phyloP scores from a whole-genome alignment of 1,140 invertebrate species.

The Antheraea pernyi region DNA sequence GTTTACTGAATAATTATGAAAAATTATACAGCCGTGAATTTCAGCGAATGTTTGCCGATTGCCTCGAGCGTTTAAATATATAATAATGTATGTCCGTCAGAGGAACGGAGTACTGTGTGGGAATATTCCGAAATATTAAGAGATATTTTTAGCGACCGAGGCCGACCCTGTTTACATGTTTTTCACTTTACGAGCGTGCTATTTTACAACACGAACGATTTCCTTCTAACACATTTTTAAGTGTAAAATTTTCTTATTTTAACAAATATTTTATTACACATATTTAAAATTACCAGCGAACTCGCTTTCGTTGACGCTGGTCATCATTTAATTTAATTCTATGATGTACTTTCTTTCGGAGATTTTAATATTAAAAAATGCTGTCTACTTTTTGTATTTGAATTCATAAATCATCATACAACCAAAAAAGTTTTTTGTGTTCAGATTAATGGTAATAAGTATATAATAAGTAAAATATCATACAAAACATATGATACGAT shows the following conservation, averaged over 20 bases:
- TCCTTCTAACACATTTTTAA: slow-evolving; percentile 2
- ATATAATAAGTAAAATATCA: too few species aligned
- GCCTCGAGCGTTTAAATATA: slow-evolving; percentile 32
- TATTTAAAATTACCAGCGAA: background rate
- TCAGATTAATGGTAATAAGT: too few species aligned
- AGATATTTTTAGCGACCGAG: slow-evolving; percentile 62
- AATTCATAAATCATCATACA: too few species aligned
- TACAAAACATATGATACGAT: too few species aligned
- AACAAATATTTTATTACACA: background rate
- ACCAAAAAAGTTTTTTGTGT: too few species aligned
- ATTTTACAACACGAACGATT: slow-evolving; percentile 11
- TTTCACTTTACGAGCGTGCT: slow-evolving; percentile 52
- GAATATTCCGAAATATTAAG: slow-evolving; percentile 61
- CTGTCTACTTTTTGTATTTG: too few species aligned
- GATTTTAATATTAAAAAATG: too few species aligned
- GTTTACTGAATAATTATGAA: background rate
- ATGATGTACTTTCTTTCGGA: too few species aligned
- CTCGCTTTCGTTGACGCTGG: background rate
- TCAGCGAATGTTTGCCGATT: background rate
- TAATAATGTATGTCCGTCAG: slow-evolving; percentile 30
- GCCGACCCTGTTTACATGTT: slow-evolving; percentile 69
- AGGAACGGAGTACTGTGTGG: slow-evolving; percentile 24
- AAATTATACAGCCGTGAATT: background rate
- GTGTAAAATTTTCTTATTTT: background rate
- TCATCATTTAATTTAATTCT: background rate